Conservation (phyloP, 2,113 vertebrate genomes). For the Prionailurus viverrinus region DNA sequence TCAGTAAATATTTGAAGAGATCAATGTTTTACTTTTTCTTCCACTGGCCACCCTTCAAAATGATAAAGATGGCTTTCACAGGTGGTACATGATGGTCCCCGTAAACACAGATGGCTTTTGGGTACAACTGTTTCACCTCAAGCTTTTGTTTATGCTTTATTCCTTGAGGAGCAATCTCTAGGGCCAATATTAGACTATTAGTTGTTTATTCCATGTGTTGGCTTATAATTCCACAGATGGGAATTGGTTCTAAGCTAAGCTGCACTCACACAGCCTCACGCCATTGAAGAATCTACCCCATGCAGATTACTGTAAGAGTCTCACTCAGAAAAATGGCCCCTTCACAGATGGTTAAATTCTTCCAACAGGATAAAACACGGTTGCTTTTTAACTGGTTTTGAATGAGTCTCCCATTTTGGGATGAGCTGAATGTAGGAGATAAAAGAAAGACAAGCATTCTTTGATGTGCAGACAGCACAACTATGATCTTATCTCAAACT, state of each 20-base stretch:
- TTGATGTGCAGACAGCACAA: not conserved
- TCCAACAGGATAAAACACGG: not conserved
- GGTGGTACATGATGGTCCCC: not conserved
- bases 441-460: not conserved
- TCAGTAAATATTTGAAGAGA: not conserved
- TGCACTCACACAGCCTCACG: not conserved
- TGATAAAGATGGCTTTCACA: not conserved
- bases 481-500: not conserved
- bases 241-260: not conserved
- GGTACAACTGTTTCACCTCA: not conserved
- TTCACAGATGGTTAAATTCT: not conserved
- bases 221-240: not conserved
- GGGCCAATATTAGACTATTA: not conserved
- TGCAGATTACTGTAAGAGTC: not conserved
- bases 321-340: not conserved
- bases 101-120: not conserved
- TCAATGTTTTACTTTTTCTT: not conserved
- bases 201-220: not conserved
- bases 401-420: not conserved
- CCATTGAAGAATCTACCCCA: not conserved
- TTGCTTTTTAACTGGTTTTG: conserved; percentile 8
- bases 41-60: not conserved
- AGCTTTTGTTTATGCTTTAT: not conserved
- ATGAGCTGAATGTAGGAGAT: not conserved
- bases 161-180: not conserved